Base-by-base conservation (phyloP, 1,140 invertebrate species). In the Patella vulgata region DNA sequence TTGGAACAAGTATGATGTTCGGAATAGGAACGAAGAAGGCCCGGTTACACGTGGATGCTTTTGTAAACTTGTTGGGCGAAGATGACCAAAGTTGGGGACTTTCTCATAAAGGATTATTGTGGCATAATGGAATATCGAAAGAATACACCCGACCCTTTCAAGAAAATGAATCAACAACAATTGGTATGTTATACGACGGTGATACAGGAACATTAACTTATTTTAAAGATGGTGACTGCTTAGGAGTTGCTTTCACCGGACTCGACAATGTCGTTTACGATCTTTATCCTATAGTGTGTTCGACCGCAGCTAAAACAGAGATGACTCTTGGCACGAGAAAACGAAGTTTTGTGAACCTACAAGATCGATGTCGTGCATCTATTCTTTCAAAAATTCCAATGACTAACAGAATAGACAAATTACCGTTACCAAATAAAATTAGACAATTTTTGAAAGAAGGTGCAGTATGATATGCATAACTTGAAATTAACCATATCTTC, bases 1-100 rank as follows among this genome's bases (percentile, higher is more conserved):
- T 91, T 68, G 91, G 91, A 28, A 92, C 91, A 0, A 90, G 89
- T 60, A 91, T 92, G 83, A 92, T 92, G 91, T 90, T 92, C 66
- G 91, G 91, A 30, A 86, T 92, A 8, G 89, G 88, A 2, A 92
- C 91, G 1, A 84, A 83, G 50, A 80, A 85, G 11, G 88, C 89
- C 11, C 79, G 89, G 0, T 82, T 92, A 0, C 89, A 91, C 67
- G 87, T 87, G 0, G 87, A 90, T 70, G 84, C 87, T 14, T 92
- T 91, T 77, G 86, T 88, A 14, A 91, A 91, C 76, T 78, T 92
- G 66, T 78, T 92, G 5, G 91, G 91, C 9, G 89, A 91, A 79
- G 89, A 92, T 73, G 82, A 86, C 42, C 81, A 90, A 40, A 87
- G 90, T 40, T 92, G 91, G 91, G 91, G 90, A 0, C 74, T 92